phyloP scores from a whole-genome alignment of 2,113 vertebrate genomes.

The Uropsilus gracilis region DNA sequence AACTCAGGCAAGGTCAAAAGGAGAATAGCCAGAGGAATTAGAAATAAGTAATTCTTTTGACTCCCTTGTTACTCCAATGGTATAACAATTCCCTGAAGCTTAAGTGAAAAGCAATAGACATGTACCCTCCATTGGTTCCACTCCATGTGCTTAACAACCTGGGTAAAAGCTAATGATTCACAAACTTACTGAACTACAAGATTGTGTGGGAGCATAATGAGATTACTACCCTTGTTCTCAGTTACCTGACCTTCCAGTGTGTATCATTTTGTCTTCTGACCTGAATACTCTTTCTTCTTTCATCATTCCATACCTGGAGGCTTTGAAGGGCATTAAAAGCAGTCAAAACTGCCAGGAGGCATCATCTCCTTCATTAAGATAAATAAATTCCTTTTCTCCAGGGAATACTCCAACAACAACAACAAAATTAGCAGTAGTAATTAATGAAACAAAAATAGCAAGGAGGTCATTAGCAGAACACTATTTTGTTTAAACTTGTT shows the following conservation, averaged over 20 bases:
- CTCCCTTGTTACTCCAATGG: conserved; percentile 28
- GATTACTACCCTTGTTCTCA: neutral
- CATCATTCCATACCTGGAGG: neutral
- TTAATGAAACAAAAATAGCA: conserved; percentile 59
- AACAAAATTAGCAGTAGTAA: neutral
- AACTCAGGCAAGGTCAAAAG: conserved; percentile 54
- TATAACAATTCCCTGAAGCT: conserved; percentile 62
- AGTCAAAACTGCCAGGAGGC: neutral
- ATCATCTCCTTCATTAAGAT: neutral
- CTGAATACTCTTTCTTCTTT: neutral
- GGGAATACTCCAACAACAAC: neutral
- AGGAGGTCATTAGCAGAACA: conserved; percentile 51
- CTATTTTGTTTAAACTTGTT: conserved; percentile 28
- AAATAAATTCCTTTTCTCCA: neutral
- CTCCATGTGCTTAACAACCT: conserved; percentile 57
- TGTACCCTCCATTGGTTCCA: conserved; percentile 73
- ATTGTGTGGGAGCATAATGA: conserved; percentile 65
- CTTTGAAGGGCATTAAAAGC: neutral
- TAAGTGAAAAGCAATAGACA: neutral
- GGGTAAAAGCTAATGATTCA: conserved; percentile 85
- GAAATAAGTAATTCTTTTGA: neutral
- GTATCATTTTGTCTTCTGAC: neutral
- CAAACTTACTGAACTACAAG: conserved; percentile 71
- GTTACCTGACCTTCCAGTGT: neutral
- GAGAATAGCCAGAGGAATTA: neutral